Conservation (phyloP, 2,888 invertebrate species). For the Hirtodrosophila duncani region DNA sequence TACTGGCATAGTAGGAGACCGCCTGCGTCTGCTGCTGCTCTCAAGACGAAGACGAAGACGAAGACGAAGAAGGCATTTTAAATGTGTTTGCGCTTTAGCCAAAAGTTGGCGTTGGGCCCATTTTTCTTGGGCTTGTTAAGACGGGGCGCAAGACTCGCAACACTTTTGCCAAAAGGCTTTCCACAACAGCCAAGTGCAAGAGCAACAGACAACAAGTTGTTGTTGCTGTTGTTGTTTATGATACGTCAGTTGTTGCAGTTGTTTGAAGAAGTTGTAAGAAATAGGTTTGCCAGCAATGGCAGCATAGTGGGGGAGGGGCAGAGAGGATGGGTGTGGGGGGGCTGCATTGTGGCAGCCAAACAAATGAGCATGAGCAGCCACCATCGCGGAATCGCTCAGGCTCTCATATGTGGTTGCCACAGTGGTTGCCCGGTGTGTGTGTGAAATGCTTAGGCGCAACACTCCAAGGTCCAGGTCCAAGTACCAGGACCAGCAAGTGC, state of each 20-base stretch:
- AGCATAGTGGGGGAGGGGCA: no score
- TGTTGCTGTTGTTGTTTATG: slow-evolving; percentile 24
- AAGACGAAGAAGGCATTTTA: slow-evolving; percentile 53
- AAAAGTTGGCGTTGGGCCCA: slow-evolving; percentile 73
- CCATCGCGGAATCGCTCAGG: no score
- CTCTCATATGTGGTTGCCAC: no score
- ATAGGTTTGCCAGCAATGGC: slow-evolving; percentile 49
- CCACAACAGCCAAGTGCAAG: slow-evolving; percentile 50
- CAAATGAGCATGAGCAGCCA: slow-evolving; percentile 43
- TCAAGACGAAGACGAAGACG: slow-evolving; percentile 9
- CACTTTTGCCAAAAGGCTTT: slow-evolving; percentile 69
- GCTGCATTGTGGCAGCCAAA: slow-evolving; percentile 28
- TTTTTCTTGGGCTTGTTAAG: slow-evolving; percentile 76
- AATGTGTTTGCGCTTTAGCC: slow-evolving; percentile 73
- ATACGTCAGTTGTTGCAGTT: slow-evolving; percentile 50
- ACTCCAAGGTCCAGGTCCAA: no score
- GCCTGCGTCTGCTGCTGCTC: no score
- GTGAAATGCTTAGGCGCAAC: no score
- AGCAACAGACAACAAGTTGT: slow-evolving; percentile 32
- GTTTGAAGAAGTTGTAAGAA: slow-evolving; percentile 72
- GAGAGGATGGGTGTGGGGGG: slow-evolving; percentile 8
- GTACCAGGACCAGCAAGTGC: background rate
- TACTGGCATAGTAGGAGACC: no score
- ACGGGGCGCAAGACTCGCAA: slow-evolving; percentile 35
- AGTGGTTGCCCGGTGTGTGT: no score